Conservation (phyloP, 1,140 invertebrate species). For the Drosophila bocki region DNA sequence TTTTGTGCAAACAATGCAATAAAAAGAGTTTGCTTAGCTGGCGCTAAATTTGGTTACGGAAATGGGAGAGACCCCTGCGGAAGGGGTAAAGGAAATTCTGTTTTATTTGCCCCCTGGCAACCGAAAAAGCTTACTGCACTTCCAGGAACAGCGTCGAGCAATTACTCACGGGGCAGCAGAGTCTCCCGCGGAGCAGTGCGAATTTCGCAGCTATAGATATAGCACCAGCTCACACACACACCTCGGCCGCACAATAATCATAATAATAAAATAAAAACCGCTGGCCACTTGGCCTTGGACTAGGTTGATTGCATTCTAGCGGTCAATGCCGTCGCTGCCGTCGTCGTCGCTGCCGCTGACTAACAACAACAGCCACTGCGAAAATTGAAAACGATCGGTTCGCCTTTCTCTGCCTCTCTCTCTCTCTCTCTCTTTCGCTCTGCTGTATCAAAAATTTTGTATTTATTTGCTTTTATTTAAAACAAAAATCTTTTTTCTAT, state of each 20-base stretch:
- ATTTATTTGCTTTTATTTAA: conserved; percentile 38
- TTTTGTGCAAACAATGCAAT: conserved; percentile 48
- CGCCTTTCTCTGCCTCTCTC: conserved; percentile 15
- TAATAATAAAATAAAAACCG: conserved; percentile 72
- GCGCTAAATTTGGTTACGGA: neutral
- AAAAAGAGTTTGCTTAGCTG: conserved; percentile 29
- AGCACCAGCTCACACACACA: conserved; percentile 20
- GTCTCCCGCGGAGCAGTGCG: conserved; percentile 19
- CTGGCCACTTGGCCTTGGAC: conserved; percentile 83
- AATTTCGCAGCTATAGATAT: conserved; percentile 24
- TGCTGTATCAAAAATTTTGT: conserved; percentile 26
- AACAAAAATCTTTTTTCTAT: conserved; percentile 33
- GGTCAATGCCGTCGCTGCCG: conserved; percentile 74
- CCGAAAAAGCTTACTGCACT: conserved; percentile 28
- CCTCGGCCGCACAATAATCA: conserved; percentile 50
- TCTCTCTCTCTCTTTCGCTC: neutral
- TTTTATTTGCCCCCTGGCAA: conserved; percentile 25
- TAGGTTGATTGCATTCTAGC: conserved; percentile 85
- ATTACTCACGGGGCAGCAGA: conserved; percentile 53
- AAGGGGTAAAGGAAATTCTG: neutral
- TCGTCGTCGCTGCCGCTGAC: conserved; percentile 38
- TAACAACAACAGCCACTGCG: conserved; percentile 55
- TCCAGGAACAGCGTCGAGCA: conserved; percentile 22
- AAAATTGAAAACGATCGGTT: conserved; percentile 77
- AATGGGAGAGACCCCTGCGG: neutral